Percentiles rank a stretch among this genome's conserved stretches.
Evolutionary conservation across 2,797 vertebrate genomes (phyloP).

Genomic region (Gymnoscopelus braueri): DNA sequence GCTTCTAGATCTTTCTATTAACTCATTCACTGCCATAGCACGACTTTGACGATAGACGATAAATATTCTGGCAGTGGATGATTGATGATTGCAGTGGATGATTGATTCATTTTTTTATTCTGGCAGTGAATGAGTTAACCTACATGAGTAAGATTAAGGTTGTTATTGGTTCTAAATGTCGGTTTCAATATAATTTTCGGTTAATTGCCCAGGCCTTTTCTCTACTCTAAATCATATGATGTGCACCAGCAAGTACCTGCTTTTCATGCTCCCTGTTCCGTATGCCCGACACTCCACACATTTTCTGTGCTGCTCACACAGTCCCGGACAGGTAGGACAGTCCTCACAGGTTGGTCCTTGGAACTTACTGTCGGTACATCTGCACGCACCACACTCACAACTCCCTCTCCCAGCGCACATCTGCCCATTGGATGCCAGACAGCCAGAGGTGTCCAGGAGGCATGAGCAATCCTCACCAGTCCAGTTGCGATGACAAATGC

Average conservation of each 20-base stretch:
- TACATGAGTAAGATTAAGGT: too few species aligned
- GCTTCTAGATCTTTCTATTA: too few species aligned
- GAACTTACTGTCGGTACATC: not conserved
- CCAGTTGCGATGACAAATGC: slow-evolving; percentile 47
- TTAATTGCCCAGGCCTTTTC: too few species aligned
- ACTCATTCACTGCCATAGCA: too few species aligned
- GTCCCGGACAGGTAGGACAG: not conserved
- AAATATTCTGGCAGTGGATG: too few species aligned
- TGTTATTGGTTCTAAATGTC: too few species aligned
- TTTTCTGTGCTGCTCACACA: fast-evolving
- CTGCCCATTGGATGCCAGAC: slow-evolving; percentile 38
- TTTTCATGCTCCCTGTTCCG: slow-evolving; percentile 19
- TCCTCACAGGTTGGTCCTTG: slow-evolving; percentile 48
- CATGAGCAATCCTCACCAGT: slow-evolving; percentile 47
- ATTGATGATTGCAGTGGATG: too few species aligned
- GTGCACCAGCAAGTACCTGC: slow-evolving; percentile 33
- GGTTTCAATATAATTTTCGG: too few species aligned
- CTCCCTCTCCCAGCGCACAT: slow-evolving; percentile 46
- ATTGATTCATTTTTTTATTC: too few species aligned
- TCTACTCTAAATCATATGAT: too few species aligned
- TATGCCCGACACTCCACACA: slow-evolving; percentile 56
- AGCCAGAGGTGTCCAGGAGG: slow-evolving; percentile 22
- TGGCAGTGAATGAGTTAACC: too few species aligned
- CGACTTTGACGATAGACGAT: too few species aligned
- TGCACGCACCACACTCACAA: slow-evolving; percentile 18